Conservation (phyloP, 1,140 invertebrate species). For the Hyles euphorbiae region DNA sequence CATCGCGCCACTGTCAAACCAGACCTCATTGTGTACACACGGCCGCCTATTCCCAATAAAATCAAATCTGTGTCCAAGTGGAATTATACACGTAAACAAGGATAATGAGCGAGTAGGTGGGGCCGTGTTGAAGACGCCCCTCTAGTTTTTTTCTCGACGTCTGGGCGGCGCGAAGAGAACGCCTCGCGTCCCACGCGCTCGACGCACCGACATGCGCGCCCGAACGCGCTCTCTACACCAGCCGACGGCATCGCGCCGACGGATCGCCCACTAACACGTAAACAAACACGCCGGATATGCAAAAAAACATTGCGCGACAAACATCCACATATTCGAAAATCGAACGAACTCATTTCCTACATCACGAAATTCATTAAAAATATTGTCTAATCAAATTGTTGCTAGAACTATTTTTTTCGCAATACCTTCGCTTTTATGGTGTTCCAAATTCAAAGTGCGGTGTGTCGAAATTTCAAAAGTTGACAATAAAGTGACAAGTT, state of each 20-base stretch:
- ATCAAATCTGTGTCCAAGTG: conserved; percentile 56
- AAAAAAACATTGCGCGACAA: conserved; percentile 16
- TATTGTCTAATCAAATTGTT: background rate
- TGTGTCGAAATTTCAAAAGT: conserved; percentile 25
- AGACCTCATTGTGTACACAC: conserved; percentile 59
- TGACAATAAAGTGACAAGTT: conserved; percentile 38
- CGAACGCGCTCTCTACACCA: conserved; percentile 44
- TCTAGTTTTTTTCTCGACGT: conserved; percentile 54
- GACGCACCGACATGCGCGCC: conserved; percentile 38
- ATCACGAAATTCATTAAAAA: too few relatives aligned
- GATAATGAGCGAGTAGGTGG: conserved; percentile 70
- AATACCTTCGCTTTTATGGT: background rate
- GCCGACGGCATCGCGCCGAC: conserved; percentile 51
- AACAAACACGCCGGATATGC: conserved; percentile 40
- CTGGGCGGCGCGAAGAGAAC: conserved; percentile 63
- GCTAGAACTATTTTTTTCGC: background rate
- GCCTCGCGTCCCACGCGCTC: conserved; percentile 57
- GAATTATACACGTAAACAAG: conserved; percentile 61
- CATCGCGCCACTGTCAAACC: conserved; percentile 62
- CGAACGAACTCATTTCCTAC: background rate
- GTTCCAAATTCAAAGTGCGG: conserved; percentile 8
- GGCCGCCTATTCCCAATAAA: conserved; percentile 36
- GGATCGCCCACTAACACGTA: conserved; percentile 30
- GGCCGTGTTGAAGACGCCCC: conserved; percentile 53
- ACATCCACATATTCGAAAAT: conserved; percentile 5